Evolutionary conservation across 2,888 invertebrate species (phyloP).

Genomic region (Apodemia hepburni): DNA sequence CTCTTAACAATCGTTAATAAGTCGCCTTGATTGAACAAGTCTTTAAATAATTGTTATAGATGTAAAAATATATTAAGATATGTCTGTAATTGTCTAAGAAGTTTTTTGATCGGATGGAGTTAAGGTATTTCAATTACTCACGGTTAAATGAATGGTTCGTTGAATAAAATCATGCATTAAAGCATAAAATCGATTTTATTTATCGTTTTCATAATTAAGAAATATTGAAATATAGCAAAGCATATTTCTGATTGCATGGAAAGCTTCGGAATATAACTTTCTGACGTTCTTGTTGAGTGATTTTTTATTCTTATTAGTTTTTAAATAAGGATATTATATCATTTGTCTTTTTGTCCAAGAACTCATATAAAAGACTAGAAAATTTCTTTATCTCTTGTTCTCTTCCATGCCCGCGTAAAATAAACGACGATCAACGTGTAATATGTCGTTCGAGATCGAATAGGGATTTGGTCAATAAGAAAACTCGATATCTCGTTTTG

Average conservation of each 20-base stretch:
- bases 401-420: no score
- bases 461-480: no score
- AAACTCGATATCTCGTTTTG: no score
- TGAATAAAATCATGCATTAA: slow-evolving; percentile 11
- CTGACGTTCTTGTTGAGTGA: not conserved
- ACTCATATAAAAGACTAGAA: no score
- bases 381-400: no score
- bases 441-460: no score
- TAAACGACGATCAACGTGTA: no score
- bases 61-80: slow-evolving; percentile 10
- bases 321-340: not conserved
- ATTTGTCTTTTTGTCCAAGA: not conserved
- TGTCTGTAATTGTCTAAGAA: slow-evolving; percentile 14
- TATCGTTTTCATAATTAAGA: slow-evolving; percentile 14
- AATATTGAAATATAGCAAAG: not conserved
- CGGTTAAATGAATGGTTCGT: slow-evolving; percentile 12
- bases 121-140: slow-evolving; percentile 14
- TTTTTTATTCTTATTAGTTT: not conserved
- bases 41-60: slow-evolving; percentile 20
- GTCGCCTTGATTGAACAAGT: slow-evolving; percentile 29
- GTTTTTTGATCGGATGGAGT: slow-evolving; percentile 6
- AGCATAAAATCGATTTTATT: slow-evolving; percentile 14
- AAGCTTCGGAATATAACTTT: not conserved
- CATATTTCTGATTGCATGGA: not conserved
- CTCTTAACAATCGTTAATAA: slow-evolving; percentile 33